Evolutionary conservation across 1,140 invertebrate genomes (phyloP).

Genomic region (Aphaenogaster ashmeadi): DNA sequence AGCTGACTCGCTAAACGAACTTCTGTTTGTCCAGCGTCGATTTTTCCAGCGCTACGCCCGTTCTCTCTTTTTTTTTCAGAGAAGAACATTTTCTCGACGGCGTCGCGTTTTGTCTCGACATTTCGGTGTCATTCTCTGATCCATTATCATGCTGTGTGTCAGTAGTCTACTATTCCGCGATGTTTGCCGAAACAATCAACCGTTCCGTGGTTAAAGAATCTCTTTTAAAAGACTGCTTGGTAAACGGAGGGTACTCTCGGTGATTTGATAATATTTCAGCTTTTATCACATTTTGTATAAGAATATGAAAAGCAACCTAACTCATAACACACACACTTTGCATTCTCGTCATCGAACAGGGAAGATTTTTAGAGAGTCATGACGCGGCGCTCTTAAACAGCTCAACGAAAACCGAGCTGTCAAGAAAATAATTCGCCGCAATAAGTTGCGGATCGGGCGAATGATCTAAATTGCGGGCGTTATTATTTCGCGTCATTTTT

Average conservation of each 20-base stretch:
- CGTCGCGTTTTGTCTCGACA: slow-evolving; percentile 40
- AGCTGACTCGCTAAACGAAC: slow-evolving; percentile 74
- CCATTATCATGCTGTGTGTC: slow-evolving; percentile 55
- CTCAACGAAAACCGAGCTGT: background rate
- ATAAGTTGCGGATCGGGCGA: slow-evolving; percentile 23
- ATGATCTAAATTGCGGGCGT: slow-evolving; percentile 66
- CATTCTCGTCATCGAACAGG: background rate
- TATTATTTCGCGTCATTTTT: slow-evolving; percentile 68
- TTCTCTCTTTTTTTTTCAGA: background rate
- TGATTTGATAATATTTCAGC: background rate
- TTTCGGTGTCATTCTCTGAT: slow-evolving; percentile 59
- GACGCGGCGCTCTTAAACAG: background rate
- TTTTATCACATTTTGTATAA: background rate
- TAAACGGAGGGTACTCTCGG: background rate
- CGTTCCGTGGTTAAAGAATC: background rate
- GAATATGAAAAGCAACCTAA: background rate
- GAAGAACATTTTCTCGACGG: background rate
- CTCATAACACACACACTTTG: background rate
- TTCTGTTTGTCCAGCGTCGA: slow-evolving; percentile 67
- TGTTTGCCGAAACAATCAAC: slow-evolving; percentile 56
- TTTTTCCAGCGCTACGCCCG: slow-evolving; percentile 24
- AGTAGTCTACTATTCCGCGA: slow-evolving; percentile 26
- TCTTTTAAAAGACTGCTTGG: background rate
- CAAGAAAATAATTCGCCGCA: slow-evolving; percentile 36
- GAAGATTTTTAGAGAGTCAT: background rate